Evolutionary conservation across 2,113 vertebrate genomes (phyloP), one percentile per base, ranked within the genome.

Genomic region (Chionodraco myersi): DNA sequence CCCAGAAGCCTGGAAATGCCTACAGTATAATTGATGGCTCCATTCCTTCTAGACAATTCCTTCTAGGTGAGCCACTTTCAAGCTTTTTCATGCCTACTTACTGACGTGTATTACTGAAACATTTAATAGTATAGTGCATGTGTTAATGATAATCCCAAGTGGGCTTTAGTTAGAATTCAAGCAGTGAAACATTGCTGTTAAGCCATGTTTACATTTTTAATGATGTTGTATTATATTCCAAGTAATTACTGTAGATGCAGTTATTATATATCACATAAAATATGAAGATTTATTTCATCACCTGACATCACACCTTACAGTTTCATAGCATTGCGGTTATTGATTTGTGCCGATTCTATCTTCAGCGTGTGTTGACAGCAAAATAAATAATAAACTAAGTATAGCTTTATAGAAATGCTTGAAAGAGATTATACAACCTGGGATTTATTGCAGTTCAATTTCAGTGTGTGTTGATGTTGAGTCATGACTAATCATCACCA

Each of bases 401-500:
- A 15, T 2, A 9, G 21, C 36, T 63, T 23, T 10, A 53, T 41
- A 34, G 54, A 70, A 53, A 34, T 44, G n/a, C 41, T 64, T 2
- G 47, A 41, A 9, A 34, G 30, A 36, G 64, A 65, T 73, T 72
- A 11, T 6, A 15, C 52, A 65, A 30, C 36, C 58, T 23, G 48
- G 18, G 8, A 13, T 54, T 26, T 36, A 11, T 75, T 23, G 6
- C 44, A 26, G n/a, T 57, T 73, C 66, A 15, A 3, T 68, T 44
- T 36, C 1, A 11, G 0, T 62, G 15, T 61, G 49, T 75, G 65
- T 30, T 59, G 48, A 54, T 77, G 71, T 64, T 36, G 23, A 76
- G 58, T 63, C 23, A 14, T 72, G 51, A 81, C 61, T 72, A 74
- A 86, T 78, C 69, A 2, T 1, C 62, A 16, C 53, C 71, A 45